phyloP scores from a whole-genome alignment of 1,140 invertebrate species.

The Zaprionus tsacasi region DNA sequence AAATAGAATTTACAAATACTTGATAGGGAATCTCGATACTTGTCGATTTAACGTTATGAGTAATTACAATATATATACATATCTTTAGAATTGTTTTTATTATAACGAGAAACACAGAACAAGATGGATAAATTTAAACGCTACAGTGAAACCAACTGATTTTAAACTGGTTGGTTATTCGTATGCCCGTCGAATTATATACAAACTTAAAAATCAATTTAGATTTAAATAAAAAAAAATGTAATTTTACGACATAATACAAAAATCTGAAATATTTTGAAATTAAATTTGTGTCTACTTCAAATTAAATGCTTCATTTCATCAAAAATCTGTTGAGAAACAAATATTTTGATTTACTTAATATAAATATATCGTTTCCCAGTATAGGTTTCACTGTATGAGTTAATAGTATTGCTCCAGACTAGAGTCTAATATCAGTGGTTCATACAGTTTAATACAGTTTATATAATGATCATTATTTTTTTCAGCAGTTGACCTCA shows the following conservation, averaged over 20 bases:
- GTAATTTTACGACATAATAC: neutral
- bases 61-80: neutral
- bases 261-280: neutral
- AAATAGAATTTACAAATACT: conserved; percentile 15
- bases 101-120: neutral
- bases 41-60: no score
- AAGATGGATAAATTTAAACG: neutral
- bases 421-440: neutral
- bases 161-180: no score
- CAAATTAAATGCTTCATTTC: no score
- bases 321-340: neutral
- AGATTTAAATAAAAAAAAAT: neutral
- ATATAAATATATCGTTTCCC: neutral
- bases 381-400: neutral
- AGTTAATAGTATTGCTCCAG: neutral
- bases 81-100: neutral
- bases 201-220: neutral
- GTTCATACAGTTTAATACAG: conserved; percentile 10
- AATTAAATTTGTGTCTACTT: neutral
- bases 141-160: neutral
- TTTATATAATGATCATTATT: conserved; percentile 17
- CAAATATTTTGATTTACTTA: neutral
- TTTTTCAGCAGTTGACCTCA: no score
- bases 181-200: no score
- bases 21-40: no score